Base-by-base conservation (phyloP, 2,888 invertebrate species). In the Dromius quadrimaculatus region DNA sequence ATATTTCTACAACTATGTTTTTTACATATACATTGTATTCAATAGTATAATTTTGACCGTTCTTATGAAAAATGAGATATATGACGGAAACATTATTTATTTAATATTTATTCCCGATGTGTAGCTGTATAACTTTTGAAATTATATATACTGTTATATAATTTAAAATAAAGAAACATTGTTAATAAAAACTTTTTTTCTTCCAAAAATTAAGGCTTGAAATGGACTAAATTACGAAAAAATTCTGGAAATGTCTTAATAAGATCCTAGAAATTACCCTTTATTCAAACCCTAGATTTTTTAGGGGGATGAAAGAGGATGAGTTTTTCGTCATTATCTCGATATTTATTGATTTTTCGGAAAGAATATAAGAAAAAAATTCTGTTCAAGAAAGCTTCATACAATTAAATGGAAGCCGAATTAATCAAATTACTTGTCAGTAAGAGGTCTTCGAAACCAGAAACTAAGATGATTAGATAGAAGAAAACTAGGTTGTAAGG, bases 71-170 rank as follows among this genome's bases (percentile, higher is more conserved):
- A 34, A 17, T 32, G 59, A 23, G 47, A 19, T 41, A 11, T 62
- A 41, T 62, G 62, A 62, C 62, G 62, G 43, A 62, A 13, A 62
- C 41, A 62, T 61, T 64, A 64, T 65, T 65, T 65, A 65, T 65
- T 65, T 65, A 65, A 65, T 65, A 65, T 65, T 65, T 65, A 65
- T 65, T 65, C 54, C 65, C 54, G 65, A 65, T 68, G 41, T 68
- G 68, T 57, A 54, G 66, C 38, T 68, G 47, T 64, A 19, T 64
- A 62, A 45, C 45, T 64, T 63, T 63, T 64, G 34, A 64, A 64
- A 64, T 64, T 64, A 64, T 64, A 64, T 64, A 64, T 47, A 47
- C 64, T 64, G 64, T 64, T 64, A 68, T 68, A 59, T 68, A 68
- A 68, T 68, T n/a, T 68, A 28, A 17, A 68, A 68, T 68, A 68